phyloP scores from a whole-genome alignment of 2,113 vertebrate genomes.

The Ageneiosus marmoratus region DNA sequence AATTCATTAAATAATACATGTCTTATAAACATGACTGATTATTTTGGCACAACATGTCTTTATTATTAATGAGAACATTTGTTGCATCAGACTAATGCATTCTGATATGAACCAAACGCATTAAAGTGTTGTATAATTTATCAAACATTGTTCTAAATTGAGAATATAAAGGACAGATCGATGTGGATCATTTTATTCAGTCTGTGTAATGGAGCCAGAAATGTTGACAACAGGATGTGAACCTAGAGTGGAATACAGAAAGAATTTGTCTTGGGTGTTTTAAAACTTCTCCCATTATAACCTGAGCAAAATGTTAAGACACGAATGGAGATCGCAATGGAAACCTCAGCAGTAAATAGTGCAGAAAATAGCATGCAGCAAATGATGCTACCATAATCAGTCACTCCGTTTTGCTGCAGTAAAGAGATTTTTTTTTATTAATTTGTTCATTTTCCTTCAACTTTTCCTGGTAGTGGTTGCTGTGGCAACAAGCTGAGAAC shows the following conservation, averaged over 20 bases:
- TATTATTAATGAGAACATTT: conserved; percentile 43
- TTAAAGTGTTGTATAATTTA: conserved; percentile 47
- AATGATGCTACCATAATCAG: not conserved
- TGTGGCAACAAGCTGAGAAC: conserved; percentile 2
- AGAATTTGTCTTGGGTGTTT: not conserved
- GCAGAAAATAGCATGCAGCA: not conserved
- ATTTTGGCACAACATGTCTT: conserved; percentile 19
- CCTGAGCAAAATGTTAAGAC: not conserved
- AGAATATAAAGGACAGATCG: conserved; percentile 34
- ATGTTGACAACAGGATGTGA: not conserved
- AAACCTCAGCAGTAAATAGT: not conserved
- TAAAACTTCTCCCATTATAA: not conserved
- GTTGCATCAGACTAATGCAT: conserved; percentile 32
- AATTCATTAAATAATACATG: conserved; percentile 54
- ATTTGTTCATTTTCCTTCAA: not conserved
- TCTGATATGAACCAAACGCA: conserved; percentile 39
- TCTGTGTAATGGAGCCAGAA: not conserved
- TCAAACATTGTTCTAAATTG: conserved; percentile 27
- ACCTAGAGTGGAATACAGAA: not conserved
- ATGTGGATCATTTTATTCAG: conserved; percentile 31
- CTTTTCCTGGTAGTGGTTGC: not conserved
- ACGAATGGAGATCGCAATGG: no score
- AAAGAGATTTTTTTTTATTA: not conserved
- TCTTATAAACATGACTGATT: conserved; percentile 45
- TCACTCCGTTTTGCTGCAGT: not conserved